phyloP scores from a whole-genome alignment of 2,888 invertebrate genomes.

The Leptura quadrifasciata region DNA sequence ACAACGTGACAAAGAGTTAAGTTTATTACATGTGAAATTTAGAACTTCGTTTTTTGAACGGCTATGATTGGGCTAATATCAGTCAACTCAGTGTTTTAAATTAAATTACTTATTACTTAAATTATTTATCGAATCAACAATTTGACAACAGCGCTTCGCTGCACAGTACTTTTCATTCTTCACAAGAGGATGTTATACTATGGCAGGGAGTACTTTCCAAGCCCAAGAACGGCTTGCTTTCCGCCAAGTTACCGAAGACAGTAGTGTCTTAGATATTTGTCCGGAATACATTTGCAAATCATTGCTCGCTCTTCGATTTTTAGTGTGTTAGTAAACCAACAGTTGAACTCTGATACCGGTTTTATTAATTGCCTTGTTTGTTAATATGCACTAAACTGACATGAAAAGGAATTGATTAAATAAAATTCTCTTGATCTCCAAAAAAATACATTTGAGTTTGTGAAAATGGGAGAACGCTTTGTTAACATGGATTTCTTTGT shows the following conservation, averaged over 20 bases:
- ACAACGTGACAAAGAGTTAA: too few species aligned
- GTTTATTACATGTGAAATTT: too few species aligned
- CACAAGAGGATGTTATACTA: constrained; percentile 15
- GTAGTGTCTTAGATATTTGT: constrained; percentile 13
- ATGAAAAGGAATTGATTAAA: neutral
- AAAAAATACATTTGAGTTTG: neutral
- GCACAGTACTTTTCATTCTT: constrained; percentile 13
- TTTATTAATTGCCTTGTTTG: neutral
- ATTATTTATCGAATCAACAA: neutral
- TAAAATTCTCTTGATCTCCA: neutral
- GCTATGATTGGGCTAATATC: too few species aligned
- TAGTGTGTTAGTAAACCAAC: constrained; percentile 26
- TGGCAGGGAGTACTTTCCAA: constrained; percentile 50
- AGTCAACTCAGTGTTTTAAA: neutral
- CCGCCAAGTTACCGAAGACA: neutral
- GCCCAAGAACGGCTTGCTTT: constrained; percentile 30
- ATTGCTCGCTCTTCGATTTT: neutral
- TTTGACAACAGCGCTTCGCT: neutral
- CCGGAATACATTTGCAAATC: constrained; percentile 4
- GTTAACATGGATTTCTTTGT: constrained; percentile 5
- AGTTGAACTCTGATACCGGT: neutral
- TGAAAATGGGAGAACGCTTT: constrained; percentile 2
- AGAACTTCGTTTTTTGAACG: too few species aligned
- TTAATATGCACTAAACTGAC: neutral
- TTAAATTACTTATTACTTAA: too few species aligned